Base-by-base conservation (phyloP, 2,888 invertebrate genomes). In the Sphaerophoria taeniata region DNA sequence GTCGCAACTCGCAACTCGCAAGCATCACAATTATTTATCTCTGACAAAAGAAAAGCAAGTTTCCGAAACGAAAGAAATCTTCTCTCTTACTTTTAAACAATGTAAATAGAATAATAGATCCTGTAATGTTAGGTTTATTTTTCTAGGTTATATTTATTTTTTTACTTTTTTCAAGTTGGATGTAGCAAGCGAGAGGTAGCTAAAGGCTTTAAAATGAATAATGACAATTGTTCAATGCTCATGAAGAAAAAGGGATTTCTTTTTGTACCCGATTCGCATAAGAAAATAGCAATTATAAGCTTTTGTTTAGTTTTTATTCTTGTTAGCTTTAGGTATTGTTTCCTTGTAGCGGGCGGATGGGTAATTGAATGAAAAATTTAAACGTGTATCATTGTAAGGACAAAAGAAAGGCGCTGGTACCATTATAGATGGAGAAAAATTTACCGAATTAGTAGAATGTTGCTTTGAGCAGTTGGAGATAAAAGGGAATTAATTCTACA, bases 21-120 rank as follows among this genome's bases (percentile, higher is more conserved):
- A 34, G 39, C 43, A 60, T 51, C 72, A 51, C 49, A 67, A 78
- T 78, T n/a, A n/a, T n/a, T 58, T 67, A 65, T 67, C 58, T 45
- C 53, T 45, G 65, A 58, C 72, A 67, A 73, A 51, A 31, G 60
- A 4, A 33, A 67, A 36, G 36, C 67, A 79, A 67, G 51, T 45
- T 53, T 67, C 58, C 53, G 78, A 39, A 79, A 72, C 43, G 7
- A 9, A 65, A 51, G 58, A 78, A 78, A 39, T 34, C 12, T 31
- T 36, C 36, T 47, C 16, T 49, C 12, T 6, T 14, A 45, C 9
- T 39, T 39, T 61, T 11, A 34, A 49, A 47, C 11, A 63, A 65
- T 49, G 11, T 49, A 5, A 16, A 36, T 9, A 36, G 33, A 34
- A 0, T n/a, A n/a, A n/a, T n/a, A n/a, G n/a, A n/a, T n/a, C 34